Conservation (phyloP, 30 jellyfish, hydroid and myxozoan species). For the Calvadosia cruxmelitensis region DNA sequence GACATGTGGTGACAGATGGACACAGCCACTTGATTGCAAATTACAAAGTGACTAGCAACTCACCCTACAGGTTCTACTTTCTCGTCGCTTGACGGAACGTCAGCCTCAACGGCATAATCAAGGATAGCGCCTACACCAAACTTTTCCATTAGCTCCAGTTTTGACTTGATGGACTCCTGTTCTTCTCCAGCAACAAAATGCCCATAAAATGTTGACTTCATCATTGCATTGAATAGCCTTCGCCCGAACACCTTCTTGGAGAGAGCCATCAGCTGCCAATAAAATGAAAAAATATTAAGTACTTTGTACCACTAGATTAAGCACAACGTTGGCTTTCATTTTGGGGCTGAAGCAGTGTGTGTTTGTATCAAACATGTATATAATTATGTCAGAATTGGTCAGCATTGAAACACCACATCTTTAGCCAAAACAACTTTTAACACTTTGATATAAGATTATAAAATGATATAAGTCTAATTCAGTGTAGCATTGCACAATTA, state of each 20-base stretch:
- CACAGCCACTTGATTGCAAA: no score
- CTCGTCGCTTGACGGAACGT: conserved; percentile 35
- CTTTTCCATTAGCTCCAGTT: conserved; percentile 42
- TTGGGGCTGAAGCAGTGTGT: no score
- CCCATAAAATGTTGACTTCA: conserved; percentile 74
- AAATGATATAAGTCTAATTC: no score
- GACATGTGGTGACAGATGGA: no score
- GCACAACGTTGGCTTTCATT: no score
- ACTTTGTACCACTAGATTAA: no score
- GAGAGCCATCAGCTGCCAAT: conserved; percentile 39
- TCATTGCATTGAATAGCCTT: conserved; percentile 38
- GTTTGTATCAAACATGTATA: no score
- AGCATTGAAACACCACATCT: no score
- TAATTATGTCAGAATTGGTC: no score
- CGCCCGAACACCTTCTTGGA: conserved; percentile 62
- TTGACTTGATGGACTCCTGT: conserved; percentile 57
- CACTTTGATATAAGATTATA: no score
- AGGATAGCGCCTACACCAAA: conserved; percentile 89
- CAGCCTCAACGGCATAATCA: conserved; percentile 96
- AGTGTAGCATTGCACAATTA: no score
- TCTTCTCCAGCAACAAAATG: conserved; percentile 93
- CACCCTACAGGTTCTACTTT: conserved; percentile 5
- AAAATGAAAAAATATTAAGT: neutral
- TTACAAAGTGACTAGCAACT: neutral
- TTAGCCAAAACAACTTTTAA: no score